Conservation (phyloP, 1,140 invertebrate genomes). For the Agrypnia vestita region DNA sequence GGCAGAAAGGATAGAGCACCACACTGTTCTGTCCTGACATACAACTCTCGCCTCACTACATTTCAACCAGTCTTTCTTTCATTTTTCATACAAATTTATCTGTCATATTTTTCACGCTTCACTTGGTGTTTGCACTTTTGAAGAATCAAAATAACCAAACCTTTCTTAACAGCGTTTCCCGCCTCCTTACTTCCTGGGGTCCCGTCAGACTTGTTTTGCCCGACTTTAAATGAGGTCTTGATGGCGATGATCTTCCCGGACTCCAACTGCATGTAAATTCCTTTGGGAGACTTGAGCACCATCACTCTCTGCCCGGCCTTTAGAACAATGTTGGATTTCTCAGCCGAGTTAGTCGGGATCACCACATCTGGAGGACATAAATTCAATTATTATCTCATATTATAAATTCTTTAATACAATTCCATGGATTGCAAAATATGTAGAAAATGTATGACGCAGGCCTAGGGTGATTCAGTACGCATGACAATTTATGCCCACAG, state of each 20-base stretch:
- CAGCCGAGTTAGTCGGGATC: constrained; percentile 92
- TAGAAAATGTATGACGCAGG: no score
- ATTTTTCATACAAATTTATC: no score
- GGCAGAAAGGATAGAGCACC: no score
- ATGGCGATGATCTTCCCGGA: constrained; percentile 98
- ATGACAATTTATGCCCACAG: no score
- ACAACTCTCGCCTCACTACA: no score
- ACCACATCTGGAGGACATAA: constrained; percentile 83
- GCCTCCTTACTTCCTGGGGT: constrained; percentile 72
- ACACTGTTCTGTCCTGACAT: no score
- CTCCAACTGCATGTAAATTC: constrained; percentile 95
- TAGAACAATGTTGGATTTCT: constrained; percentile 88
- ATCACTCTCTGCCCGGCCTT: constrained; percentile 95
- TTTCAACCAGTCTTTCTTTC: no score
- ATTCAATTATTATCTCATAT: constrained; percentile 18
- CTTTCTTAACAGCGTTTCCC: constrained; percentile 68
- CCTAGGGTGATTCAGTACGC: no score
- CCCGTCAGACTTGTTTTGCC: constrained; percentile 73
- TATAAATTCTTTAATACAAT: no score
- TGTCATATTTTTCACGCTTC: background rate
- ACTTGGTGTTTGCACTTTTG: constrained; percentile 10
- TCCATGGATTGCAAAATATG: no score
- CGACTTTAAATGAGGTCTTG: constrained; percentile 82
- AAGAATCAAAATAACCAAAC: constrained; percentile 59
- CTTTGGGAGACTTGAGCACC: constrained; percentile 94